Evolutionary conservation across 2,888 invertebrate species (phyloP), one percentile per base, ranked within the genome.

Genomic region (Rhodophaea formosa): DNA sequence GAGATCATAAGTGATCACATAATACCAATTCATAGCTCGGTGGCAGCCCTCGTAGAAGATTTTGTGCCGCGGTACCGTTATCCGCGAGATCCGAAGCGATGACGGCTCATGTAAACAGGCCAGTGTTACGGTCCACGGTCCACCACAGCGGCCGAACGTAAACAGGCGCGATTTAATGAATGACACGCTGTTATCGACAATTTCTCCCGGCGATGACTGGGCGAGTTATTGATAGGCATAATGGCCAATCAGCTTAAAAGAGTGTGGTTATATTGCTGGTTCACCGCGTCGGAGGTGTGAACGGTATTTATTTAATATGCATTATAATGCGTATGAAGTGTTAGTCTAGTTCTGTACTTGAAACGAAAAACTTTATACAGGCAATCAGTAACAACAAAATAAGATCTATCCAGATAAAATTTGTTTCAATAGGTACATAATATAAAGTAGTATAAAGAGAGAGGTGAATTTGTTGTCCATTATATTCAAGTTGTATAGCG

Each of bases 81-180:
- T 2, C 61, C 79, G 66, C 72, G 51, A 51, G 51, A 51, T 51
- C 51, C 51, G 51, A 49, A 15, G 23, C 47, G 75, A 79, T 78
- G 79, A 77, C 80, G 77, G 70, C 77, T 75, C 77, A 77, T 77
- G 80, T 70, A 85, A 83, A 84, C 77, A 69, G 84, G 87, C 75
- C 77, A 88, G 79, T 84, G 79, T 74, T 76, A 83, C 86, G 61
- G 69, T 64, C 69, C 67, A 68, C 47, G 10, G 69, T 23, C 23
- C 62, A 63, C 62, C 32, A 57, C 65, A 58, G 43, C 49, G 54
- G 57, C 32, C 12, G 44, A 52, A 54, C 52, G 42, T 55, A 54
- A 23, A 53, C 39, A 39, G 51, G 49, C 52, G 42, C 35, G 55
- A 45, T 51, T 47, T 49, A 56, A 46, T 56, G 43, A 60, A 58